Evolutionary conservation across 2,113 vertebrate genomes (phyloP).

Genomic region (Anguilla rostrata): DNA sequence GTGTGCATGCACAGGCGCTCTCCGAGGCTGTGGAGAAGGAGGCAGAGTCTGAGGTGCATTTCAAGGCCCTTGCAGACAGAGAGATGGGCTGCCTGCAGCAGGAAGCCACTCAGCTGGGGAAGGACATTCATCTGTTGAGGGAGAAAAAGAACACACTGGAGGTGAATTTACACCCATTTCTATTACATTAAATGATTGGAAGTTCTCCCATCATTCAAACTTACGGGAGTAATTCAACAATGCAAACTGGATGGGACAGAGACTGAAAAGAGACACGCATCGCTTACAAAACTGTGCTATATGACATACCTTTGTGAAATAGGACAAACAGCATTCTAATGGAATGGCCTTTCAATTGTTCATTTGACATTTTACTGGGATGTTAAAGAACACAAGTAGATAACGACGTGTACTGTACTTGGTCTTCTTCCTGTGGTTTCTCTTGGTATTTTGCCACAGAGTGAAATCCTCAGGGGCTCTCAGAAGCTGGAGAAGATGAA

Average conservation of each 20-base stretch:
- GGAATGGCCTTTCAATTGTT: too few species aligned
- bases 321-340: too few species aligned
- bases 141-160: slow-evolving; percentile 77
- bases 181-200: too few species aligned
- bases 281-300: too few species aligned
- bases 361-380: background rate
- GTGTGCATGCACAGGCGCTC: slow-evolving; percentile 71
- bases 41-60: slow-evolving; percentile 77
- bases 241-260: background rate
- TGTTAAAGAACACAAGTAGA: background rate
- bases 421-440: background rate
- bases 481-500: slow-evolving; percentile 84
- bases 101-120: slow-evolving; percentile 72
- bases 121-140: slow-evolving; percentile 66
- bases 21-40: slow-evolving; percentile 80
- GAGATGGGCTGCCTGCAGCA: slow-evolving; percentile 74
- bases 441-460: slow-evolving; percentile 63
- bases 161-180: slow-evolving; percentile 58
- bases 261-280: background rate
- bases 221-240: too few species aligned
- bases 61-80: slow-evolving; percentile 78
- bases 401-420: background rate
- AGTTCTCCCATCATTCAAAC: too few species aligned
- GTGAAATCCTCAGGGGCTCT: slow-evolving; percentile 73
- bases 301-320: too few species aligned